Evolutionary conservation across 2,797 vertebrate species (phyloP).

Genomic region (Lemur catta): DNA sequence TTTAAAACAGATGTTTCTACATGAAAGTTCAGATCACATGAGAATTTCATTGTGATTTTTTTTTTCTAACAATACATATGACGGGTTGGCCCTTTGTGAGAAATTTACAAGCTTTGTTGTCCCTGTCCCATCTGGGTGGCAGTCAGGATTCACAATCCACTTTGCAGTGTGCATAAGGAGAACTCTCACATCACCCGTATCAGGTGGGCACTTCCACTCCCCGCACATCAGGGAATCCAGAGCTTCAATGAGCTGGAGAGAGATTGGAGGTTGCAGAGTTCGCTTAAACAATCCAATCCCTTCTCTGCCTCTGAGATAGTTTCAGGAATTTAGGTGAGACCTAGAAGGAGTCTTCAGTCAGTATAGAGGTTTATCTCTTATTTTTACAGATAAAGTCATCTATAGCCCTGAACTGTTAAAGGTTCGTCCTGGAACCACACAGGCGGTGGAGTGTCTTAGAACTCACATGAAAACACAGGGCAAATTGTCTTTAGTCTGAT

Average conservation of each 20-base stretch:
- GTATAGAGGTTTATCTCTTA: neutral
- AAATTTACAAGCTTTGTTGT: neutral
- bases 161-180: neutral
- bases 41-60: neutral
- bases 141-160: too few relatives aligned
- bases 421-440: neutral
- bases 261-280: neutral
- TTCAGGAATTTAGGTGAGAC: neutral
- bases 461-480: neutral
- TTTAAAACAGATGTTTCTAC: neutral
- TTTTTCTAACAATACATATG: neutral
- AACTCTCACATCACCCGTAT: rapidly evolving
- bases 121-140: neutral
- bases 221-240: rapidly evolving
- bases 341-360: neutral
- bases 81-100: neutral
- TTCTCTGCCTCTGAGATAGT: neutral
- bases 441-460: rapidly evolving
- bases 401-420: neutral
- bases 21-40: neutral
- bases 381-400: neutral
- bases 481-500: rapidly evolving
- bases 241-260: neutral
- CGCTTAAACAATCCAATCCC: too few relatives aligned
- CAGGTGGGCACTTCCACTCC: rapidly evolving